Evolutionary conservation across 2,797 vertebrate genomes (phyloP), one percentile per base, ranked within the genome.

Genomic region (Neosilurus hyrtlii): DNA sequence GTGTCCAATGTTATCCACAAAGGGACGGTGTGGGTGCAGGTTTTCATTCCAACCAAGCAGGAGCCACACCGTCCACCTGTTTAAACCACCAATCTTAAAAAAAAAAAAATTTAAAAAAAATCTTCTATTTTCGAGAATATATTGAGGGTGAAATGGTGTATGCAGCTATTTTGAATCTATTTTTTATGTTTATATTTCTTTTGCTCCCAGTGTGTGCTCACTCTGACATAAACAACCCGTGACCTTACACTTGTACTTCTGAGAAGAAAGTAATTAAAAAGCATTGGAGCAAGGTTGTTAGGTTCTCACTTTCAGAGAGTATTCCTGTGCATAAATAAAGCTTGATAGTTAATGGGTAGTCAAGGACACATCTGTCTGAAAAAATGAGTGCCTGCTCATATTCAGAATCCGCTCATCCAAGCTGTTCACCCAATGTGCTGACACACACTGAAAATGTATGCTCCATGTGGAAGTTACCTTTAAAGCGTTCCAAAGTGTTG

Each of bases 361-460:
- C 65, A 80, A 80, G 79, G 66, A 80, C 79, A 70, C 79, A 61
- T 78, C 67, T 30, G 65, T 15, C 74, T 52, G 10, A 74, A n/a
- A 82, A 63, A 49, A 61, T 26, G 63, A 43, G 20, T 37, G 24
- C 22, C 20, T 52, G 30, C 66, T 78, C 9, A 14, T 71, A 20
- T 56, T 71, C 43, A 14, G 30, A 57, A 37, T n/a, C 71, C 66
- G n/a, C 20, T 78, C 68, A 52, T 79, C 75, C 20, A 35, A 59
- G 56, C 82, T 71, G 65, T 79, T 77, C 59, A 51, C 30, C 30
- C 22, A 26, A n/a, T 79, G 12, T 72, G 68, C 43, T 52, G 66
- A 71, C 5, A 61, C 22, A 9, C 26, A 16, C n/a, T 26, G 24
- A 37, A 70, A 49, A 18, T 22, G 9, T 57, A 24, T n/a, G n/a